Conservation (phyloP, 1,140 invertebrate genomes). For the Venustaconcha ellipsiformis region DNA sequence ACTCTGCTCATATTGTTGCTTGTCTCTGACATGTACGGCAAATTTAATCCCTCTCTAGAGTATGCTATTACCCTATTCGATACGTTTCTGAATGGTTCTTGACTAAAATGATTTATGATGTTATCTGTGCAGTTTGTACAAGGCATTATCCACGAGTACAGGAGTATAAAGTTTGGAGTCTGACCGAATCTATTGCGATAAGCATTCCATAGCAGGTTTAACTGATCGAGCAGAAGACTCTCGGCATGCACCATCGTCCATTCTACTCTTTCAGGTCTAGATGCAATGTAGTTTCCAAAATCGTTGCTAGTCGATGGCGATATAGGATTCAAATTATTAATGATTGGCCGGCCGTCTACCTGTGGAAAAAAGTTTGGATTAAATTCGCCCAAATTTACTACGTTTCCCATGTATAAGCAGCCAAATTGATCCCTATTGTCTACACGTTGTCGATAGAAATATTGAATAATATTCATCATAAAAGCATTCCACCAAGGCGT, state of each 20-base stretch:
- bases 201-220: neutral
- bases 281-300: neutral
- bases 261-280: neutral
- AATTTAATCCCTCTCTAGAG: neutral
- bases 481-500: neutral
- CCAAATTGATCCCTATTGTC: neutral
- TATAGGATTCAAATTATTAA: neutral
- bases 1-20: neutral
- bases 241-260: neutral
- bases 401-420: neutral
- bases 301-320: neutral
- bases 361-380: neutral
- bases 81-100: neutral
- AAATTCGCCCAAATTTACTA: neutral
- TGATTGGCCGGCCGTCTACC: neutral
- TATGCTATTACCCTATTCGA: neutral
- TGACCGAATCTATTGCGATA: neutral
- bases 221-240: neutral
- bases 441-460: neutral
- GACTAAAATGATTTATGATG: neutral
- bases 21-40: neutral
- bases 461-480: neutral
- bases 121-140: neutral
- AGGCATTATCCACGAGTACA: conserved; percentile 2
- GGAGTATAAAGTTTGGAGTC: neutral